Percentiles rank a stretch among this genome's conserved stretches.
Evolutionary conservation across 1,140 invertebrate species (phyloP).

Genomic region (Drosophila pandora): DNA sequence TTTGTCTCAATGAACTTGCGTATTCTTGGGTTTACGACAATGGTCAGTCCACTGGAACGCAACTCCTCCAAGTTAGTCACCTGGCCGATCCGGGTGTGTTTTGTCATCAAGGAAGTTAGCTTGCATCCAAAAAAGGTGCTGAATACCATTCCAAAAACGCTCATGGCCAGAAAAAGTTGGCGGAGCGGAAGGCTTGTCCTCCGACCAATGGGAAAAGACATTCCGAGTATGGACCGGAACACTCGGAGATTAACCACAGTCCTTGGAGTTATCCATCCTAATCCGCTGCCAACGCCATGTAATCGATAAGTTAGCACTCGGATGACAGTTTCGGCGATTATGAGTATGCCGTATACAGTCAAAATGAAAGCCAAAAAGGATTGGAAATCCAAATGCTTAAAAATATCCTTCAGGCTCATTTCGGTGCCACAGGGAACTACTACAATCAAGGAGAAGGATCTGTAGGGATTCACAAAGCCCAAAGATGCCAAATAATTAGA

Average conservation of each 20-base stretch:
- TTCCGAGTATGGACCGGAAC: constrained; percentile 36
- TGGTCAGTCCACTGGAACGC: constrained; percentile 18
- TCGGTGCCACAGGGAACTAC: not conserved
- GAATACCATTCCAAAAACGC: constrained; percentile 36
- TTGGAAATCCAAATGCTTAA: not conserved
- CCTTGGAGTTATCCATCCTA: not conserved
- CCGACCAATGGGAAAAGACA: constrained; percentile 9
- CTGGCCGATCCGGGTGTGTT: not conserved
- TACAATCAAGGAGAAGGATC: not conserved
- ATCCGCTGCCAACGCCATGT: not conserved
- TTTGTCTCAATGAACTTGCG: not conserved
- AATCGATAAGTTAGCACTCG: not conserved
- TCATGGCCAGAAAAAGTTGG: constrained; percentile 34
- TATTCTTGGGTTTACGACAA: not conserved
- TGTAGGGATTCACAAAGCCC: not conserved
- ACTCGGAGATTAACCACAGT: constrained; percentile 23
- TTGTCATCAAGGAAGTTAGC: constrained; percentile 41
- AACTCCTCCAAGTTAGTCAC: constrained; percentile 30
- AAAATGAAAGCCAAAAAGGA: not conserved
- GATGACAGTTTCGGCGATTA: constrained; percentile 16
- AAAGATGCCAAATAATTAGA: not conserved
- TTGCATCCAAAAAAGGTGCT: constrained; percentile 36
- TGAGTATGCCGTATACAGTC: not conserved
- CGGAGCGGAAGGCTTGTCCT: constrained; percentile 13
- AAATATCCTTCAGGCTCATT: not conserved